Evolutionary conservation across 2,888 invertebrate genomes (phyloP).

Genomic region (Drosophila nr. fundita): DNA sequence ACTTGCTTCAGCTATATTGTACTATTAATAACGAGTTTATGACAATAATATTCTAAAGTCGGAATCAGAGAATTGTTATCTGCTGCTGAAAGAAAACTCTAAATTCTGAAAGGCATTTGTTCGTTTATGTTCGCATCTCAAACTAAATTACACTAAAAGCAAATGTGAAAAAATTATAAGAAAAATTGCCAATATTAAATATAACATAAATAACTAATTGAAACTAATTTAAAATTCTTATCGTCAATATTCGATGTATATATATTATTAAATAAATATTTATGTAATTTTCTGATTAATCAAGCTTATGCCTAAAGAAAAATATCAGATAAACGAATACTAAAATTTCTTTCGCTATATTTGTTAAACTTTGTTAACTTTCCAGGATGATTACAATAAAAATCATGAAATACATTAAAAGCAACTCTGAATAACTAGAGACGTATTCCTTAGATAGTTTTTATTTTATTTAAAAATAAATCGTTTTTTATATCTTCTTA

Average conservation of each 20-base stretch:
- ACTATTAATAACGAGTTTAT: too few species aligned
- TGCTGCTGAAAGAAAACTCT: neutral
- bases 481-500: too few species aligned
- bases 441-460: neutral
- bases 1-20: neutral
- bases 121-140: neutral
- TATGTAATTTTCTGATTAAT: too few species aligned
- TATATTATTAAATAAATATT: too few species aligned
- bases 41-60: neutral
- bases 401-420: neutral
- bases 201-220: too few species aligned
- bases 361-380: neutral
- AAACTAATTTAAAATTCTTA: too few species aligned
- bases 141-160: neutral
- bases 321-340: neutral
- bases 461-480: neutral
- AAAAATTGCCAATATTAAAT: too few species aligned
- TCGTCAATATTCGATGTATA: too few species aligned
- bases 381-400: neutral
- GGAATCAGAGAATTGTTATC: accelerated
- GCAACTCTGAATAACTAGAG: neutral
- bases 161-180: neutral
- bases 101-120: neutral
- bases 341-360: neutral
- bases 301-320: neutral